These are phyloP conservation scores for Drosophila willistoni DNA, from an alignment of 1,140 invertebrate genomes.

Conservation along the genomic window DNA sequence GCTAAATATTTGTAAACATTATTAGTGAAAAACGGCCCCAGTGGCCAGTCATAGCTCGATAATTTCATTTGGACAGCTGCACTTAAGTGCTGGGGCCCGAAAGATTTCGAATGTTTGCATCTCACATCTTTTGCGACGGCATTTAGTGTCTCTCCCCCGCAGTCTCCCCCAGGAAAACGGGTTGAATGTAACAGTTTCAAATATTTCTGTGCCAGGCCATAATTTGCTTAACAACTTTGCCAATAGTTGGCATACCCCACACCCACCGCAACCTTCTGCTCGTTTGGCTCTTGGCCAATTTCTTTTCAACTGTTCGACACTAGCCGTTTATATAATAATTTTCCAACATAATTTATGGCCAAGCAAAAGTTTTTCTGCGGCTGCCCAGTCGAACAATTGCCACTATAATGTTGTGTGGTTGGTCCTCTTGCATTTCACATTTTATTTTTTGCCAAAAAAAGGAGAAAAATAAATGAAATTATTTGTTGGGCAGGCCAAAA, in stretches of 20 bases:
- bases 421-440: conserved; percentile 60
- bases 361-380: conserved; percentile 74
- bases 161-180: conserved; percentile 17
- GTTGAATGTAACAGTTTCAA: conserved; percentile 53
- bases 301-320: conserved; percentile 64
- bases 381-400: conserved; percentile 73
- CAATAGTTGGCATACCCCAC: conserved; percentile 43
- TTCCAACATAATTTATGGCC: conserved; percentile 73
- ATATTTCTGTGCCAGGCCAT: conserved; percentile 65
- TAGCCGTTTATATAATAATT: conserved; percentile 77
- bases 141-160: conserved; percentile 5
- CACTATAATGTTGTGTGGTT: conserved; percentile 67
- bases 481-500: conserved; percentile 61
- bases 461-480: conserved; percentile 12
- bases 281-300: conserved; percentile 68
- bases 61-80: conserved; percentile 17
- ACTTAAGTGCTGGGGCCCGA: conserved; percentile 4
- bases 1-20: too few species aligned
- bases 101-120: not conserved
- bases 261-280: not conserved
- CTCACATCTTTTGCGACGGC: conserved; percentile 6
- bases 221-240: conserved; percentile 76
- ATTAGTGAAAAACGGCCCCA: not conserved
- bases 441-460: conserved; percentile 66
- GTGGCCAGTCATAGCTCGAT: not conserved